Percentiles rank a stretch among this genome's conserved stretches.
These are phyloP conservation scores for Drosophila pachea DNA, from an alignment of 1,140 invertebrate genomes.

Conservation along the genomic window DNA sequence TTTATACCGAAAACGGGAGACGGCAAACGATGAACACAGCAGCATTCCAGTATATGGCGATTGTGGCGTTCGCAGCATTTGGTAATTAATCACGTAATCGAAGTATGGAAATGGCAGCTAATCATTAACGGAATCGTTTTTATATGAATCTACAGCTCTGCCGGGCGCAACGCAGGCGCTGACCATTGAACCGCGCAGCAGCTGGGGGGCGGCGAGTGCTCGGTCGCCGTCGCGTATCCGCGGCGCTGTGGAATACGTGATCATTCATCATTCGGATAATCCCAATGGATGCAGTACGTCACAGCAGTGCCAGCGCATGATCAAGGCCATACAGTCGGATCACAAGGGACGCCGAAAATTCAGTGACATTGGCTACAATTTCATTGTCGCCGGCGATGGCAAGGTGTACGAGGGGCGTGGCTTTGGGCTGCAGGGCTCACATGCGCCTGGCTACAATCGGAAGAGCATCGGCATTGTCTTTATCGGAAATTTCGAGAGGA, in stretches of 20 bases:
- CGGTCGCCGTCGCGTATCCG: constrained; percentile 61
- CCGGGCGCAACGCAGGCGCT: constrained; percentile 34
- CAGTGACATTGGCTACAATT: constrained; percentile 86
- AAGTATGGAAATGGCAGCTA: neutral
- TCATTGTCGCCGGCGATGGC: constrained; percentile 81
- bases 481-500: constrained; percentile 80
- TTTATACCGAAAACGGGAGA: constrained; percentile 13
- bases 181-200: constrained; percentile 69
- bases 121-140: neutral
- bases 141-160: constrained; percentile 27
- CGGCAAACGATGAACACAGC: constrained; percentile 46
- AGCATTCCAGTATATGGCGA: constrained; percentile 40
- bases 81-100: constrained; percentile 52
- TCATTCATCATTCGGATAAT: constrained; percentile 87
- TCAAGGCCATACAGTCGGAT: constrained; percentile 81
- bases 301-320: constrained; percentile 80
- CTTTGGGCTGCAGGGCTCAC: constrained; percentile 84
- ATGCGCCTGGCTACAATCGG: constrained; percentile 84
- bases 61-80: constrained; percentile 38
- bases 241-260: constrained; percentile 83
- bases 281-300: constrained; percentile 81
- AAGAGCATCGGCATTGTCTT: constrained; percentile 85
- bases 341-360: constrained; percentile 82
- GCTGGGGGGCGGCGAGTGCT: constrained; percentile 66
- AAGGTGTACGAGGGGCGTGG: constrained; percentile 85